Evolutionary conservation across 2,113 vertebrate genomes (phyloP), one percentile per base, ranked within the genome.

Genomic region (Himantopus leucocephalus): DNA sequence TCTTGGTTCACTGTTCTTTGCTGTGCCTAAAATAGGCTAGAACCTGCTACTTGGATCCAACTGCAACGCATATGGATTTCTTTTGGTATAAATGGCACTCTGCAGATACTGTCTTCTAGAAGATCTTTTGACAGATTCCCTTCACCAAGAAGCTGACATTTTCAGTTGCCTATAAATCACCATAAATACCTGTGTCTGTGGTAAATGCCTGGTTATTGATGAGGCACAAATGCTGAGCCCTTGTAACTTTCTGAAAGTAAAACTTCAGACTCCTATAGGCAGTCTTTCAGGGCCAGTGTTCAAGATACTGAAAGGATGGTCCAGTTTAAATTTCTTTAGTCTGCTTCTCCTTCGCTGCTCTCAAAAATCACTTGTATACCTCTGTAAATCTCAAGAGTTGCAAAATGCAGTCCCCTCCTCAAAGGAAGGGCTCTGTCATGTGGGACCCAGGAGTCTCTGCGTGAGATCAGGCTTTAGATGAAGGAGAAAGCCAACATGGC

Each of bases 11-110:
- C 23, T 82, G 56, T 90, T 90, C 56, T 92, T 85, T 82, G 58
- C 76, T 67, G 58, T 76, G 43, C 66, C 71, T 90, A 76, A 90
- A 96, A 79, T 79, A 95, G 85, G 48, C 62, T 75, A 53, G 59
- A 88, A 82, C 43, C 56, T 56, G 82, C 80, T 90, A 66, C 78
- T 72, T 85, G 43, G 34, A 67, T 93, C 68, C 58, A 52, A 7
- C 47, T 79, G 92, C 43, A 94, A 30, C 26, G 16, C 5, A 2
- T 1, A 47, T 9, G 64, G 52, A 14, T 90, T 87, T 72, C 71
- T 72, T 88, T 30, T 47, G 32, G 34, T 48, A n/a, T 47, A 91
- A 86, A 58, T 20, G 80, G 21, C 21, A n/a, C 22, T 55, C 52
- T 52, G 85, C 35, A 73, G 66, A 43, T 82, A 39, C 26, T n/a